Evolutionary conservation across 2,888 invertebrate species (phyloP), one percentile per base, ranked within the genome.

Genomic region (Hirtodrosophila histrioides): DNA sequence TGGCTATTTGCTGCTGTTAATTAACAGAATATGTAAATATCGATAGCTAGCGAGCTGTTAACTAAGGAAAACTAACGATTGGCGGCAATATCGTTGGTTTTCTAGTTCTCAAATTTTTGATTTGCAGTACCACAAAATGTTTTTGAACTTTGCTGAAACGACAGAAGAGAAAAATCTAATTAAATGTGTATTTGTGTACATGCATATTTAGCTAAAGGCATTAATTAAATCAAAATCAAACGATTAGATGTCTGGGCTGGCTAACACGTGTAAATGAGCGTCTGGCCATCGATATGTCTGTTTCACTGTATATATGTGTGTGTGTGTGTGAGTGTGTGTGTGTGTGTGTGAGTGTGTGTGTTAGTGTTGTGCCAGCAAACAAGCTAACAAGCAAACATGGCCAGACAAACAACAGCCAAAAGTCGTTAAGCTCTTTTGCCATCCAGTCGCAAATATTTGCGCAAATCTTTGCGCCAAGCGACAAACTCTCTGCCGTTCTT

Each of bases 191-290:
- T 43, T 31, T 35, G 45, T 24, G 39, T 58, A 11, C 33, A 31
- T 12, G 11, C 33, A 33, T 50, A 48, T 68, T 29, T 41, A 65
- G 61, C 44, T 65, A 61, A 71, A 49, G 60, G 56, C 82, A 76
- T 87, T 87, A 82, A 83, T 87, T 87, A 78, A 74, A 76, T 76
- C 69, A 82, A 75, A 82, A 78, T 78, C 82, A 82, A 86, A 78
- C 71, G 82, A 70, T 69, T 69, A 66, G 54, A 50, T 68, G 58
- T 69, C 81, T 78, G 56, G 61, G 40, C 62, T 65, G 58, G 61
- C 50, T 56, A 65, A 61, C 68, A 68, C 73, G 74, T 69, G 69
- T 76, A 66, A 71, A 74, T 55, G 57, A 66, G 51, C 57, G 51
- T 56, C 57, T 64, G 54, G 55, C 35, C 50, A 31, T 31, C 31